Base-by-base conservation (phyloP, 1,140 invertebrate species). In the Apocrypta bakeri region DNA sequence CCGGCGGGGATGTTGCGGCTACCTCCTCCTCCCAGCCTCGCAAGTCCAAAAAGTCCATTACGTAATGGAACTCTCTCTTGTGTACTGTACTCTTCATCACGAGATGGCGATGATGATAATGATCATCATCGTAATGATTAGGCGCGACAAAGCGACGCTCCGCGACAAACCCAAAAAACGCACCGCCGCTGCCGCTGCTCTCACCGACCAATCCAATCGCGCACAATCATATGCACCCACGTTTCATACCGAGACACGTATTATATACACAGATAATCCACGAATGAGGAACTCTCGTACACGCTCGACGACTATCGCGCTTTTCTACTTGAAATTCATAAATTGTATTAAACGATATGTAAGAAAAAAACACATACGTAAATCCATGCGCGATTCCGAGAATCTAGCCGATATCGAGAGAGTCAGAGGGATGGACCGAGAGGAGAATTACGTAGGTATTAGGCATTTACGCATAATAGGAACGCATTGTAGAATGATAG, bases 21-120 rank as follows among this genome's bases (percentile, higher is more conserved):
- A 48, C 77, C 0, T 33, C 66, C 2, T 37, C 69, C 42, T 21
- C 40, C n/a, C 66, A 61, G 79, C 25, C 76, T 24, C 68, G 77
- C 56, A 92, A 91, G 82, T 86, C 89, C 48, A 92, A 91, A 66
- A 90, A 90, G 78, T 89, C 88, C 81, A 87, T 88, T 64, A 91
- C 91, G 91, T 92, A 92, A 92, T 91, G 71, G n/a, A 31, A 21
- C 27, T 66, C 63, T 66, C 63, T 29, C n/a, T n/a, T 64, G 21
- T 64, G 61, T 64, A 64, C 42, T 48, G 42, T 56, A n/a, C n/a
- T 56, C 17, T 56, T n/a, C 4, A 56, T 48, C 42, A 48, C 42
- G 42, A 56, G 17, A 21, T n/a, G 48, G n/a, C 21, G 48, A 56
- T 21, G 6, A 56, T 1, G 17, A n/a, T 21, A 21, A 21, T 6